These are phyloP conservation scores for Trichonephila clavipes DNA, from an alignment of 1,140 invertebrate species.

Conservation along the genomic window DNA sequence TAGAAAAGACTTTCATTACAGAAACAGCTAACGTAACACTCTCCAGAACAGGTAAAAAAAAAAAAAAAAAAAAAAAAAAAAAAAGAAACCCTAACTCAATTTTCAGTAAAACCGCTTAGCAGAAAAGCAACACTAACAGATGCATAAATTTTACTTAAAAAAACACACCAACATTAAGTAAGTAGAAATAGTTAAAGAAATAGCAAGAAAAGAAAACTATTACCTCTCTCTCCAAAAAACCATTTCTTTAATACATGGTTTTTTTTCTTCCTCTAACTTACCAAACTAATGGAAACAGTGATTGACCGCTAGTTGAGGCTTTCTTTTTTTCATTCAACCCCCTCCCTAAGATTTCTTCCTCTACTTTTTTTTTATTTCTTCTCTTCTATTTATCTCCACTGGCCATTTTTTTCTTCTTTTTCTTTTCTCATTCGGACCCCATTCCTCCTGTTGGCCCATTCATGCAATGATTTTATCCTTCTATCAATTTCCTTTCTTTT, in stretches of 20 bases:
- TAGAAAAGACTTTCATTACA: not conserved
- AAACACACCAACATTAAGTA: not conserved
- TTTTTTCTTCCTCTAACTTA: constrained; percentile 21
- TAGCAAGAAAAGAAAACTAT: constrained; percentile 36
- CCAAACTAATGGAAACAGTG: constrained; percentile 59
- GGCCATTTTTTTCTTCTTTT: not conserved
- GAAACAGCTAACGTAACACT: not conserved
- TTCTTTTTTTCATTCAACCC: constrained; percentile 14
- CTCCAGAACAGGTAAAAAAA: not conserved
- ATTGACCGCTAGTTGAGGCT: constrained; percentile 46
- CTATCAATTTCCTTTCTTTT: constrained; percentile 61
- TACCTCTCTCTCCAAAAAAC: not conserved
- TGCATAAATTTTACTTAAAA: constrained; percentile 15
- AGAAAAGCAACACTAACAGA: not conserved
- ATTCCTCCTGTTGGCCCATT: constrained; percentile 53
- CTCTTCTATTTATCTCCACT: constrained; percentile 22
- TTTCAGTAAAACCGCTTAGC: not conserved
- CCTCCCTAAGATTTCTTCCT: not conserved
- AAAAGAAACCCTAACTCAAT: not conserved
- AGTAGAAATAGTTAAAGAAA: not conserved
- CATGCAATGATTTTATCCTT: constrained; percentile 63
- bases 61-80: not conserved
- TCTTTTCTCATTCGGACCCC: constrained; percentile 44
- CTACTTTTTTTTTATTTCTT: constrained; percentile 8
- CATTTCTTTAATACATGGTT: constrained; percentile 49